Percentiles rank a stretch among this genome's conserved stretches.
Evolutionary conservation across 2,113 vertebrate genomes (phyloP).

Genomic region (Proteles cristata): DNA sequence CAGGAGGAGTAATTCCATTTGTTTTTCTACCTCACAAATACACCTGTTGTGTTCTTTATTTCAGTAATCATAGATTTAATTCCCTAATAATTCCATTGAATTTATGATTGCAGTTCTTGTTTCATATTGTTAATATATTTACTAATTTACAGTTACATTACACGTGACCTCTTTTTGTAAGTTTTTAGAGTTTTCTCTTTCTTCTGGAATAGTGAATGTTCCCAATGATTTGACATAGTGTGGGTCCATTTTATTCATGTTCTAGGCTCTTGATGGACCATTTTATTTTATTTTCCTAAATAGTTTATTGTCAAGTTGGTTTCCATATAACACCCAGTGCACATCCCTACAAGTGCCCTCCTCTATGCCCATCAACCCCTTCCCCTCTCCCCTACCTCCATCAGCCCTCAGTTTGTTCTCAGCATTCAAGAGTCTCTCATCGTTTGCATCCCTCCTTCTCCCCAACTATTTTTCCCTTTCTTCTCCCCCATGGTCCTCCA

Average conservation of each 20-base stretch:
- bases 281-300: not conserved
- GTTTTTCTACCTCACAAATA: not conserved
- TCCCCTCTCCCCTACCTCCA: too few species aligned
- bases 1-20: not conserved
- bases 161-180: not conserved
- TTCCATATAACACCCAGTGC: too few species aligned
- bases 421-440: too few species aligned
- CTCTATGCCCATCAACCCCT: too few species aligned
- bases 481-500: too few species aligned
- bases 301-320: too few species aligned
- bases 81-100: not conserved
- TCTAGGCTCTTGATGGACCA: not conserved
- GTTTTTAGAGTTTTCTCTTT: not conserved
- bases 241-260: not conserved
- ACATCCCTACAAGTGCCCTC: too few species aligned
- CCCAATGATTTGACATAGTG: not conserved
- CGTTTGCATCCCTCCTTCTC: too few species aligned
- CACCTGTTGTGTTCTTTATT: not conserved
- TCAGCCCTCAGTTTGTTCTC: too few species aligned
- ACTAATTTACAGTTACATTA: not conserved
- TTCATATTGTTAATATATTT: slow-evolving; percentile 34
- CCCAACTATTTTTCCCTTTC: too few species aligned
- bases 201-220: not conserved
- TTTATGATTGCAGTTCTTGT: not conserved
- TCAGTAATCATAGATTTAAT: not conserved